Conservation (phyloP, 2,797 vertebrate species). For the Chiroxiphia lanceolata region DNA sequence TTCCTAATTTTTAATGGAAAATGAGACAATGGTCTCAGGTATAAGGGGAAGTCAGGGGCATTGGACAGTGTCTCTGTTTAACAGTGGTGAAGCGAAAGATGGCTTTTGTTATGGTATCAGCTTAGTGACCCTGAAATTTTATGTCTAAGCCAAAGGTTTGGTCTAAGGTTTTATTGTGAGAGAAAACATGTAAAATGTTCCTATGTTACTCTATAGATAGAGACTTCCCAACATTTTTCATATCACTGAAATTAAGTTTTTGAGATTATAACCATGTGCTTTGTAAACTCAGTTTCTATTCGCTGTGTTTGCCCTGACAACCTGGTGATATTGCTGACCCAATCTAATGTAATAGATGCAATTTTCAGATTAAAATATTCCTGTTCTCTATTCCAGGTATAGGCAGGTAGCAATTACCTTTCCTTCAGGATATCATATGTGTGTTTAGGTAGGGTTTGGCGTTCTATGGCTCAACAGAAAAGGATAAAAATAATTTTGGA, state of each 20-base stretch:
- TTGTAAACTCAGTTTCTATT: not conserved
- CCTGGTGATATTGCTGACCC: not conserved
- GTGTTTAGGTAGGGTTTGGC: not conserved
- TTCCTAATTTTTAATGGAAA: not conserved
- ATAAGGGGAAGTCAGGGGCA: not conserved
- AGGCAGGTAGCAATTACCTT: not conserved
- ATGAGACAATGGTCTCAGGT: not conserved
- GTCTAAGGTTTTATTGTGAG: not conserved
- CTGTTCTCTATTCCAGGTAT: not conserved
- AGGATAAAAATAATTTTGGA: not conserved
- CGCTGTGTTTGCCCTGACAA: not conserved
- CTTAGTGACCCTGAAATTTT: not conserved
- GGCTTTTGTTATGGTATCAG: not conserved
- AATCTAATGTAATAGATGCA: not conserved
- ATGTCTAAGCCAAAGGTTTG: not conserved
- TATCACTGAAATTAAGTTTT: not conserved
- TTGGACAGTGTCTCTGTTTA: not conserved
- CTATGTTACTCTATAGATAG: not conserved
- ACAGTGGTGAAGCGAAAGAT: not conserved
- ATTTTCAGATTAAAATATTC: not conserved
- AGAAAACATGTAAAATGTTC: not conserved
- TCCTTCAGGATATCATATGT: not conserved
- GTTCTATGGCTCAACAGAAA: not conserved
- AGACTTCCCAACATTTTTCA: not conserved
- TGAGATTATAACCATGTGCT: not conserved